Evolutionary conservation across 2,113 vertebrate genomes (phyloP).

Genomic region (Egretta garzetta): DNA sequence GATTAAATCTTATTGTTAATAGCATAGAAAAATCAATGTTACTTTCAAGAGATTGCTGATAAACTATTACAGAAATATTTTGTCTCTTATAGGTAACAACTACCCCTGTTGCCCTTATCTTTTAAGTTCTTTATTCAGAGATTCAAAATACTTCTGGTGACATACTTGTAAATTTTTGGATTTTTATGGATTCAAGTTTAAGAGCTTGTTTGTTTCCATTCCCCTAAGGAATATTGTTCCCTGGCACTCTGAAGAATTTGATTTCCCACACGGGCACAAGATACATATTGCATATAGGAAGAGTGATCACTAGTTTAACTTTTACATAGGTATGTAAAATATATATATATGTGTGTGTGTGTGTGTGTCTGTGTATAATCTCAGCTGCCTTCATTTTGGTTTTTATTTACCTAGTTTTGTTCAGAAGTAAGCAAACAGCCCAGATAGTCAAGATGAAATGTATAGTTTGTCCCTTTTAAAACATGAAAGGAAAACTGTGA

Average conservation of each 20-base stretch:
- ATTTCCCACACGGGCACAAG: not conserved
- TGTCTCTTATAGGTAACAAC: not conserved
- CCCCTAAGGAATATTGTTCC: not conserved
- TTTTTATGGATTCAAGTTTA: not conserved
- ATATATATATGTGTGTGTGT: rapidly evolving
- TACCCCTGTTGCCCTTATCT: not conserved
- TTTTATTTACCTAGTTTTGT: not conserved
- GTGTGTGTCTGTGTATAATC: not conserved
- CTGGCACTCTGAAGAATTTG: not conserved
- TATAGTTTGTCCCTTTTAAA: not conserved
- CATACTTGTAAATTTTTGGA: not conserved
- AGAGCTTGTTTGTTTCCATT: not conserved
- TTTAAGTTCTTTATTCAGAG: not conserved
- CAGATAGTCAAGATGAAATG: not conserved
- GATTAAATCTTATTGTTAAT: not conserved
- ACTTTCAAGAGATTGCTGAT: not conserved
- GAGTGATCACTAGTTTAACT: not conserved
- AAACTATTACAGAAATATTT: not conserved
- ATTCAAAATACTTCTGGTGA: not conserved
- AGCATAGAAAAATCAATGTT: constrained; percentile 11
- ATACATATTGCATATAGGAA: not conserved
- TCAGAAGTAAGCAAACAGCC: not conserved
- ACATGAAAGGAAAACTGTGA: not conserved
- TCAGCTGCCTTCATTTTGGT: not conserved
- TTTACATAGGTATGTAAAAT: not conserved